These are phyloP conservation scores for Grantiella picta DNA, from an alignment of 2,113 vertebrate genomes.

Conservation along the genomic window DNA sequence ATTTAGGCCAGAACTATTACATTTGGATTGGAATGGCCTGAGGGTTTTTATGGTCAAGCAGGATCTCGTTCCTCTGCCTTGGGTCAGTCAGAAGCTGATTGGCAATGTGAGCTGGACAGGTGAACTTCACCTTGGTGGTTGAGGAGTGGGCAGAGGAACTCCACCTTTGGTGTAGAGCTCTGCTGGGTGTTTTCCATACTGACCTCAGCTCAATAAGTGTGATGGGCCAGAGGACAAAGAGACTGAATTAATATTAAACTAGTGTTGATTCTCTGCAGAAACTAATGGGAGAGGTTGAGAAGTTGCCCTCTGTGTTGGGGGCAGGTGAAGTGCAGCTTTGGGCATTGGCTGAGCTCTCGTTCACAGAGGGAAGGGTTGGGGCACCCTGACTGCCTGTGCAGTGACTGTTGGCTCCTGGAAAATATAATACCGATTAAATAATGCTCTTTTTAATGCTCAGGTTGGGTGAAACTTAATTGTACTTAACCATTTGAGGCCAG, in stretches of 20 bases:
- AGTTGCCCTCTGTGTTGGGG: fast-evolving
- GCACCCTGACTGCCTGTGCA: not conserved
- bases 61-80: not conserved
- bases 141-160: not conserved
- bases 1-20: not conserved
- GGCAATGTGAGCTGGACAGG: not conserved
- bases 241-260: not conserved
- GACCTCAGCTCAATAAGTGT: not conserved
- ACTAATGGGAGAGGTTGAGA: not conserved
- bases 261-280: not conserved
- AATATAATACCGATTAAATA: not conserved
- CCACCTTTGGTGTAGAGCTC: not conserved
- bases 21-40: not conserved
- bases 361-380: not conserved
- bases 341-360: fast-evolving
- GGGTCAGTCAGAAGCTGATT: not conserved
- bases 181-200: not conserved
- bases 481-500: not conserved
- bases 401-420: not conserved
- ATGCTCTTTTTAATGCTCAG: not conserved
- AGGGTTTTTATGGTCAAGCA: no score
- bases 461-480: not conserved
- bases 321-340: not conserved
- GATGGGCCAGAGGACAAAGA: not conserved
- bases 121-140: not conserved